Evolutionary conservation across 2,888 invertebrate genomes (phyloP), one percentile per base, ranked within the genome.

Genomic region (Euclidia mi): DNA sequence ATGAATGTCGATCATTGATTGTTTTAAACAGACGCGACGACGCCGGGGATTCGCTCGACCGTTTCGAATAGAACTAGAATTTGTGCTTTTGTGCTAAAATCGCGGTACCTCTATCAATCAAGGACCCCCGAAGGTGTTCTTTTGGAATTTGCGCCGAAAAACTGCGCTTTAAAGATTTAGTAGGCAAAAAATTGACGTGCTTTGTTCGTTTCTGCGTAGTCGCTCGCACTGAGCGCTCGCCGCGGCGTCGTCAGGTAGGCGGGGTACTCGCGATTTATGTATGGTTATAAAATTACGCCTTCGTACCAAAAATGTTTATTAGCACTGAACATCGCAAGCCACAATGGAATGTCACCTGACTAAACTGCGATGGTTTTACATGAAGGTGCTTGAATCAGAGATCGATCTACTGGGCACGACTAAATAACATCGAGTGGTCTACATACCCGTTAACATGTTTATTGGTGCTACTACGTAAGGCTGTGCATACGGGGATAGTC

Each of bases 71-170:
- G 80, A 78, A 82, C 84, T 84, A 49, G 82, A 85, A 82, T 84
- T 88, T 79, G 79, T 46, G 76, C 82, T 78, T 87, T 88, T 88
- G 76, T 85, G 81, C 81, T 82, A 82, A 83, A 82, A 78, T 81
- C 87, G 86, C 86, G 88, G 87, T 88, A 84, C 91, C 87, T 89
- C 89, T 89, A 92, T 93, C 93, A 92, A 92, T 92, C 94, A 93
- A 67, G 87, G 90, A 90, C 92, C 94, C 94, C 94, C 88, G 90
- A 91, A 94, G 94, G 94, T 94, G 94, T 90, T 85, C 88, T 87
- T 90, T 87, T 89, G 94, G 92, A 92, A 93, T 94, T 92, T 89
- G 91, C 84, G 81, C 88, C 91, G 91, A 92, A 90, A 91, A 90
- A 91, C 86, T 90, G 87, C 88, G 91, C 88, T 91, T 89, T 88